phyloP scores from a whole-genome alignment of 2,888 invertebrate species.

The Orthosia gothica region DNA sequence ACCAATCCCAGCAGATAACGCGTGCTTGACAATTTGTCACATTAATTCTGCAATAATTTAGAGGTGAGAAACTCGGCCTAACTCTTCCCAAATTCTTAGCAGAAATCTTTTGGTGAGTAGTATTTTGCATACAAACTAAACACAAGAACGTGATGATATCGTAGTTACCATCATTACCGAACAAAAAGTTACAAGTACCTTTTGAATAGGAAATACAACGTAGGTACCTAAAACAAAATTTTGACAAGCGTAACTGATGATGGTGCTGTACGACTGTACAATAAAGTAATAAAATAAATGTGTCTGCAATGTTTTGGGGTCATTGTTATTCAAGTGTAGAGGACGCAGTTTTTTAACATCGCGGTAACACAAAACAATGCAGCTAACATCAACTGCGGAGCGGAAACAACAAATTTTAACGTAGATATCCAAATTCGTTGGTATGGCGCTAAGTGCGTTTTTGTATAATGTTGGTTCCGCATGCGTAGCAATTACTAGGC shows the following conservation, averaged over 20 bases:
- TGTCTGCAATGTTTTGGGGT: slow-evolving; percentile 61
- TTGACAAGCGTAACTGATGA: slow-evolving; percentile 68
- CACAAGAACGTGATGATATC: slow-evolving; percentile 21
- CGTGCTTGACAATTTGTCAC: too few species aligned
- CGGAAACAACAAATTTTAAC: slow-evolving; percentile 79
- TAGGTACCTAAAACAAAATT: slow-evolving; percentile 55
- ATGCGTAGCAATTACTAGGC: not conserved
- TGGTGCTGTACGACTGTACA: slow-evolving; percentile 41
- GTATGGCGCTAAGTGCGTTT: slow-evolving; percentile 40
- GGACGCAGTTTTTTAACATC: slow-evolving; percentile 79
- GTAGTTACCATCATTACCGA: slow-evolving; percentile 24
- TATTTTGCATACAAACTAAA: slow-evolving; percentile 16
- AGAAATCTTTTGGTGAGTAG: not conserved
- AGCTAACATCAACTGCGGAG: slow-evolving; percentile 70
- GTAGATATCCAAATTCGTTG: slow-evolving; percentile 68
- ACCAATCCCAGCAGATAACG: too few species aligned
- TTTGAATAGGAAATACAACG: slow-evolving; percentile 52
- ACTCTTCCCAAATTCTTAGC: not conserved
- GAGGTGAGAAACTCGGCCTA: too few species aligned
- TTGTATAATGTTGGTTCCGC: slow-evolving; percentile 48
- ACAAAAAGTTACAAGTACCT: slow-evolving; percentile 55
- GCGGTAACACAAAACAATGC: slow-evolving; percentile 76
- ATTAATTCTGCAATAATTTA: too few species aligned
- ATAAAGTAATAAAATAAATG: slow-evolving; percentile 67
- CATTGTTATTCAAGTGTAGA: slow-evolving; percentile 78